These are phyloP conservation scores for Aramus guarauna DNA, from an alignment of 2,113 vertebrate species.

Conservation along the genomic window DNA sequence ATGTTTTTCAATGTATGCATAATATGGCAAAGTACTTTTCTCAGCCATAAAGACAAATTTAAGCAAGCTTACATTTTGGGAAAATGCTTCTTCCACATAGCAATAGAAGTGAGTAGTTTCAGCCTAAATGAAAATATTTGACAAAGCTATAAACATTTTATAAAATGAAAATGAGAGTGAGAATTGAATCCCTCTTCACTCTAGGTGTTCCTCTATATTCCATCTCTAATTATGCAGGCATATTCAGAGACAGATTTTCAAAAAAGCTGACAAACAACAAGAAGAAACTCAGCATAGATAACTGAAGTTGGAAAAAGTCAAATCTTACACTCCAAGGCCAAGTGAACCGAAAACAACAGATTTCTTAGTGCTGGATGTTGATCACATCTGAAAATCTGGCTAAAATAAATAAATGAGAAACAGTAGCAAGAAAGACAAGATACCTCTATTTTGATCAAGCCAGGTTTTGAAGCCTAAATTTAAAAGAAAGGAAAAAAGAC, in stretches of 20 bases:
- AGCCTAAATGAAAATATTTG: background rate
- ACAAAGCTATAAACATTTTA: background rate
- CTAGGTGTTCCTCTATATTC: background rate
- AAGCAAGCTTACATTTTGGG: background rate
- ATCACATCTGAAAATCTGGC: background rate
- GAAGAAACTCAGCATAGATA: background rate
- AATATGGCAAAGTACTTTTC: background rate
- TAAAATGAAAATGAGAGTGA: background rate
- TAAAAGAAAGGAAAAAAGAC: background rate
- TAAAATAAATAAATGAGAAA: background rate
- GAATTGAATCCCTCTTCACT: background rate
- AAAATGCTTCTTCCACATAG: background rate
- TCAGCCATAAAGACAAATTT: background rate
- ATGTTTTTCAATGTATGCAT: background rate
- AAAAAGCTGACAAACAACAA: background rate
- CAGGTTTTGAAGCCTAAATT: background rate
- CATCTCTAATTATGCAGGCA: background rate
- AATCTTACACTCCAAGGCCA: background rate
- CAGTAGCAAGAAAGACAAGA: background rate
- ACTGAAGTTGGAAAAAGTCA: background rate
- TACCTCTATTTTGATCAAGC: background rate
- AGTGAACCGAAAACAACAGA: background rate
- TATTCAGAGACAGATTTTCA: background rate
- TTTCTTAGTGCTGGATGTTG: background rate
- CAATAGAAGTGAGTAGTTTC: background rate